Evolutionary conservation across 2,888 invertebrate genomes (phyloP).

Genomic region (Melinaea menophilus): DNA sequence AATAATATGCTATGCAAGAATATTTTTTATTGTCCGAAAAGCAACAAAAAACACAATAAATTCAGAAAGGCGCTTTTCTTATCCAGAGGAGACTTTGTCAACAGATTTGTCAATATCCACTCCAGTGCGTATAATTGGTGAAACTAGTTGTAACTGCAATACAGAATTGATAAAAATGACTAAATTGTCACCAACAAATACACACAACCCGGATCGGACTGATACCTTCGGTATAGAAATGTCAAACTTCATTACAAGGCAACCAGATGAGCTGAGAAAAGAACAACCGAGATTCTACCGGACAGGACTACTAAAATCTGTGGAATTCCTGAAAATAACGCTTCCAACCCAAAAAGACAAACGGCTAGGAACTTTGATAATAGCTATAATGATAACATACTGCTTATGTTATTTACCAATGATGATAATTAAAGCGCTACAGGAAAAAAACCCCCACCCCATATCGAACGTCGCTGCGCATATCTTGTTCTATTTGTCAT

Average conservation of each 20-base stretch:
- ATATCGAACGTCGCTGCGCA: conserved; percentile 89
- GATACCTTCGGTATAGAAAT: conserved; percentile 30
- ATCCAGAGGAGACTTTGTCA: conserved; percentile 32
- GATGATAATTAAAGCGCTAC: conserved; percentile 88
- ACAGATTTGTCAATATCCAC: conserved; percentile 30
- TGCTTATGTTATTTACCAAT: conserved; percentile 94
- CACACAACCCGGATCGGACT: conserved; percentile 12
- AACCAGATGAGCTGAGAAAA: conserved; percentile 18
- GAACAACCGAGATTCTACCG: conserved; percentile 43
- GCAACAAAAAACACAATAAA: conserved; percentile 79
- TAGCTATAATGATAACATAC: conserved; percentile 93
- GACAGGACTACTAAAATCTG: conserved; percentile 53
- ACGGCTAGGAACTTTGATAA: conserved; percentile 89
- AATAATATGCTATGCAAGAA: conserved; percentile 88
- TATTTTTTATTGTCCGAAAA: conserved; percentile 86
- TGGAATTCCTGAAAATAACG: conserved; percentile 70
- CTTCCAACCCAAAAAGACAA: conserved; percentile 86
- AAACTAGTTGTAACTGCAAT: conserved; percentile 21
- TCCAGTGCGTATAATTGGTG: conserved; percentile 25
- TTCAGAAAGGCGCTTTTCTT: conserved; percentile 45
- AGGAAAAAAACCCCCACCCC: conserved; percentile 79
- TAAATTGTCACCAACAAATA: conserved; percentile 7
- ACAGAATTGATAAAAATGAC: conserved; percentile 17
- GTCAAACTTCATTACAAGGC: conserved; percentile 16
- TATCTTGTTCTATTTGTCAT: conserved; percentile 88